A percentile compares a stretch with the other conserved stretches of the same genome.
Evolutionary conservation across 2,113 vertebrate species (phyloP).

Genomic region (Eulemur rufifrons): DNA sequence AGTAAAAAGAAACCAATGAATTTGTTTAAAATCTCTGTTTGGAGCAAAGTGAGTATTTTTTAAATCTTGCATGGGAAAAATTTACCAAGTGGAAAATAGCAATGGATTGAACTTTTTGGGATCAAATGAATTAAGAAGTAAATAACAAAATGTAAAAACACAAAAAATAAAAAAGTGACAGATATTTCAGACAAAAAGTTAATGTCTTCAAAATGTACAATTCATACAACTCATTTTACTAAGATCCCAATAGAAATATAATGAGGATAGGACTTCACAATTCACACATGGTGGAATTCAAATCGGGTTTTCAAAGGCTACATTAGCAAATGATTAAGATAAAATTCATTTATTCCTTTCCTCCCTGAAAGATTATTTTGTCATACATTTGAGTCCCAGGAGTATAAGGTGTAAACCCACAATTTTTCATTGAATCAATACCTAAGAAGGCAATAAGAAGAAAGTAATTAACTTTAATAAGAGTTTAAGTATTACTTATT

Average conservation of each 20-base stretch:
- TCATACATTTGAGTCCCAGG: background rate
- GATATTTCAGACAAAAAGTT: background rate
- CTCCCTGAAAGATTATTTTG: background rate
- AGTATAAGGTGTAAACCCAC: background rate
- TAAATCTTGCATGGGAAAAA: background rate
- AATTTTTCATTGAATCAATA: background rate
- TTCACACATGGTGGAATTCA: background rate
- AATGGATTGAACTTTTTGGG: background rate
- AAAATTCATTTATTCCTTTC: background rate
- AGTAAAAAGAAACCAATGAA: background rate
- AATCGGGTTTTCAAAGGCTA: background rate
- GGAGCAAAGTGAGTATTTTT: background rate
- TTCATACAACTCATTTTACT: background rate
- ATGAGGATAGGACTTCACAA: background rate
- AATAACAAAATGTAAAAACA: background rate
- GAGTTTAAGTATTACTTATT: background rate
- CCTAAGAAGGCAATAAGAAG: background rate
- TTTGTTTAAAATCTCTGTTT: background rate
- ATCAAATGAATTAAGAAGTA: slow-evolving; percentile 3
- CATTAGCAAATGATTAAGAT: background rate
- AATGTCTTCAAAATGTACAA: background rate
- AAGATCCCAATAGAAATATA: background rate
- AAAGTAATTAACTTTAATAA: background rate
- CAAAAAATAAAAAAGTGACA: background rate
- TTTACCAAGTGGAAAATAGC: background rate